Base-by-base conservation (phyloP, 2,113 vertebrate genomes). In the Poeciliopsis occidentalis region DNA sequence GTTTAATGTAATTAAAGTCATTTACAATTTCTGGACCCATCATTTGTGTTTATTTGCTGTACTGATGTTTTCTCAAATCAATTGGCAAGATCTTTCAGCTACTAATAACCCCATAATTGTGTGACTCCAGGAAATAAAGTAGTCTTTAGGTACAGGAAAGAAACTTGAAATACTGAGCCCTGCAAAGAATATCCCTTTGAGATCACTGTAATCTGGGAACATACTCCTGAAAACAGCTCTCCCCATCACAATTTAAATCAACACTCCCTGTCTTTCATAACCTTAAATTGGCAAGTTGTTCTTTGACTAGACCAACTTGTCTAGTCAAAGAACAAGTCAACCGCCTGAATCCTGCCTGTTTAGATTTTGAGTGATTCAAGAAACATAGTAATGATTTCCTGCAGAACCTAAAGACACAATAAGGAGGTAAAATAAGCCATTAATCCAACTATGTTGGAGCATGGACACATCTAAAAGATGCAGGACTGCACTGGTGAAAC, bases 41-140 rank as follows among this genome's bases (percentile, higher is more conserved):
- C 81, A 27, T n/a, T 37, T 37, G 41, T 61, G 11, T 75, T 73
- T 64, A 24, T 61, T 34, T 57, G 8, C 60, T 22, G 15, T 67
- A 31, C 8, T 44, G 6, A 60, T 65, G 47, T 27, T 64, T 27
- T 54, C 37, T 75, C 12, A 76, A 34, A 64, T 26, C 63, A 3
- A 19, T 19, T 4, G 12, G 63, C 54, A 27, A 30, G 1, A 24
- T 8, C 7, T 54, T 57, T n/a, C 51, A 57, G 22, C 17, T 10
- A 67, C 37, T n/a, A 54, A 29, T 27, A 61, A 44, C 64, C 15
- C 60, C 26, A 60, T 26, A 30, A 34, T 15, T 22, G 19, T 64
- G 60, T 68, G 12, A 32, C 24, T 66, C 10, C 2, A 32, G 67
- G 8, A 15, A 22, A 65, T 82, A 64, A 37, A n/a, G 29, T 27